A percentile compares a stretch with the other conserved stretches of the same genome.
These are phyloP conservation scores for Drosophila planitibia DNA, from an alignment of 2,888 invertebrate genomes.

Conservation along the genomic window DNA sequence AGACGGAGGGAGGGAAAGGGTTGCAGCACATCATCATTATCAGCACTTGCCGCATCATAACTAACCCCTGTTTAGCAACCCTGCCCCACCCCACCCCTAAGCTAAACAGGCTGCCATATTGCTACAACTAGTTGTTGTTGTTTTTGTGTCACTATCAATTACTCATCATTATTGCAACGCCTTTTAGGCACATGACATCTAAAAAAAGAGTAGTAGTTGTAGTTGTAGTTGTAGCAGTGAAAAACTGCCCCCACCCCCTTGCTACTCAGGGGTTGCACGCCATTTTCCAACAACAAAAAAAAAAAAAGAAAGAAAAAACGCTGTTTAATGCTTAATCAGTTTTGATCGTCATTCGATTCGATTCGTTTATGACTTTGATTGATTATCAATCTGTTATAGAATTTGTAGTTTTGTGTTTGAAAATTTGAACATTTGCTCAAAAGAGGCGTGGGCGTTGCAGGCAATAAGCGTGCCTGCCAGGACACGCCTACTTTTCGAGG, in stretches of 20 bases:
- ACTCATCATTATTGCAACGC: slow-evolving; percentile 78
- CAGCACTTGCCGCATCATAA: slow-evolving; percentile 64
- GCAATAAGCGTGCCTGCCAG: neutral
- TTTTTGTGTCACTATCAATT: slow-evolving; percentile 79
- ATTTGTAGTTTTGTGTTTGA: slow-evolving; percentile 53
- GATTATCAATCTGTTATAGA: slow-evolving; percentile 76
- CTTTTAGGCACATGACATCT: slow-evolving; percentile 30
- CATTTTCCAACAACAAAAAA: slow-evolving; percentile 33
- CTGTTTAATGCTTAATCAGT: slow-evolving; percentile 59
- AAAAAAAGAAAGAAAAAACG: slow-evolving; percentile 4
- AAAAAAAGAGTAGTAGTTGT: neutral
- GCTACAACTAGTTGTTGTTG: slow-evolving; percentile 42
- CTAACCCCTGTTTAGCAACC: slow-evolving; percentile 33
- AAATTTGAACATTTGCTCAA: slow-evolving; percentile 61
- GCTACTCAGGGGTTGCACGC: slow-evolving; percentile 39
- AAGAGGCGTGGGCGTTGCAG: slow-evolving; percentile 26
- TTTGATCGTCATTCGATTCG: slow-evolving; percentile 54
- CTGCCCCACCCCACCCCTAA: slow-evolving; percentile 21
- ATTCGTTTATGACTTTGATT: slow-evolving; percentile 82
- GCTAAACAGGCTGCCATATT: slow-evolving; percentile 44
- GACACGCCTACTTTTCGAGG: slow-evolving; percentile 40
- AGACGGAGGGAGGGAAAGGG: slow-evolving; percentile 21
- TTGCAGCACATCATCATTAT: slow-evolving; percentile 68
- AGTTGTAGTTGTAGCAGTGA: slow-evolving; percentile 6
- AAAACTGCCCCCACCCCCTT: slow-evolving; percentile 4